phyloP scores from a whole-genome alignment of 1,140 invertebrate genomes.

The Philaenus spumarius region DNA sequence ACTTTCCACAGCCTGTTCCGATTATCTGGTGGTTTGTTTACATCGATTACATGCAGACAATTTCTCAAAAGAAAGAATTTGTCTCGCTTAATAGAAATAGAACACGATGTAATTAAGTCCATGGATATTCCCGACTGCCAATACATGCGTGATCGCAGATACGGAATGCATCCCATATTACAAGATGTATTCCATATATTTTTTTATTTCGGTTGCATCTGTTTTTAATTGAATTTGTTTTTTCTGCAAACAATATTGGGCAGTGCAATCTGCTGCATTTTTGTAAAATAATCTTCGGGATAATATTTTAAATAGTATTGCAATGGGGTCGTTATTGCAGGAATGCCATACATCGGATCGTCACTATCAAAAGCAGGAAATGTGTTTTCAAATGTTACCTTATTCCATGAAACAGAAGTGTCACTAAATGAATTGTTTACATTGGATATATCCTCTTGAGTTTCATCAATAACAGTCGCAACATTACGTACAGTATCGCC shows the following conservation, averaged over 20 bases:
- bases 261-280: constrained; percentile 3
- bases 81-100: constrained; percentile 11
- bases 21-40: background rate
- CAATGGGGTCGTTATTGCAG: background rate
- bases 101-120: constrained; percentile 3
- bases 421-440: no score
- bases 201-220: constrained; percentile 20
- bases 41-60: constrained; percentile 18
- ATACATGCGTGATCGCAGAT: constrained; percentile 22
- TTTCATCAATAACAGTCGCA: no score
- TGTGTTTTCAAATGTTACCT: no score
- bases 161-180: constrained; percentile 20
- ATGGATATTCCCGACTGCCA: constrained; percentile 9
- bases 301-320: constrained; percentile 11
- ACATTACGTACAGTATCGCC: no score
- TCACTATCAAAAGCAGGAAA: no score
- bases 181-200: constrained; percentile 20
- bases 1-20: constrained; percentile 23
- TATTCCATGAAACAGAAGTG: no score
- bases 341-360: no score
- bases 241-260: constrained; percentile 9
- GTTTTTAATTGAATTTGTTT: constrained; percentile 9
- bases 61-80: constrained; percentile 16
- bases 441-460: no score
- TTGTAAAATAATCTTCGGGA: background rate